A percentile compares a stretch with the other conserved stretches of the same genome.
These are phyloP conservation scores for Cryptotermes secundus DNA, from an alignment of 1,140 invertebrate genomes.

Conservation along the genomic window DNA sequence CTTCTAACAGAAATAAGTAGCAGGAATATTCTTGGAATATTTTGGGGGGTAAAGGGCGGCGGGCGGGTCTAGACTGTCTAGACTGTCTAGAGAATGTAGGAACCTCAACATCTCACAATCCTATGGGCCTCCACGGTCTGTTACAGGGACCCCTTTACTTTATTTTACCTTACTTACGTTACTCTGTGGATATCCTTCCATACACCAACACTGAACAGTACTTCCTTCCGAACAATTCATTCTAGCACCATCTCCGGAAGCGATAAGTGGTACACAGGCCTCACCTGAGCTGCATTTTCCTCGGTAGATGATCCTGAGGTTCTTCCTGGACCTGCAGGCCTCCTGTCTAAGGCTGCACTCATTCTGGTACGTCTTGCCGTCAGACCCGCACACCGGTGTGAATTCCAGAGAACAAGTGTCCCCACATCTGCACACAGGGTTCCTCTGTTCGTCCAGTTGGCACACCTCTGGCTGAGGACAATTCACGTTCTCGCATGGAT, in stretches of 20 bases:
- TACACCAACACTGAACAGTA: too few relatives aligned
- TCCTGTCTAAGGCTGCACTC: slow-evolving; percentile 77
- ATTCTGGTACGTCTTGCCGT: slow-evolving; percentile 84
- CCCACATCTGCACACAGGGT: slow-evolving; percentile 76
- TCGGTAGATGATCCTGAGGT: slow-evolving; percentile 73
- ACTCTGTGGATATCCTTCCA: too few relatives aligned
- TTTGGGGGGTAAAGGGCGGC: too few relatives aligned
- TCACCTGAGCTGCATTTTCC: slow-evolving; percentile 77
- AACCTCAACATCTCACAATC: too few relatives aligned
- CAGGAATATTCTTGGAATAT: too few relatives aligned
- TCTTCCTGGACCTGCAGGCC: slow-evolving; percentile 69
- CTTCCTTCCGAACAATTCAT: too few relatives aligned
- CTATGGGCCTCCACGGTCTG: too few relatives aligned
- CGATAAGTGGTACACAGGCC: slow-evolving; percentile 48
- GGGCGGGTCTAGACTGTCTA: too few relatives aligned
- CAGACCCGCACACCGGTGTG: slow-evolving; percentile 79
- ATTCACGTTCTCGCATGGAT: slow-evolving; percentile 73
- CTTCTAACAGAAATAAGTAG: too few relatives aligned
- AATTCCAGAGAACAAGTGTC: slow-evolving; percentile 77
- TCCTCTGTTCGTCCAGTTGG: slow-evolving; percentile 74
- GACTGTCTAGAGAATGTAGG: too few relatives aligned
- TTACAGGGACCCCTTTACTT: too few relatives aligned
- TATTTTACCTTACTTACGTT: too few relatives aligned
- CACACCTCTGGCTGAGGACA: slow-evolving; percentile 82
- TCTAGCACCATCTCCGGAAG: neutral